Conservation (phyloP, 2,113 vertebrate species). For the Zingel zingel region DNA sequence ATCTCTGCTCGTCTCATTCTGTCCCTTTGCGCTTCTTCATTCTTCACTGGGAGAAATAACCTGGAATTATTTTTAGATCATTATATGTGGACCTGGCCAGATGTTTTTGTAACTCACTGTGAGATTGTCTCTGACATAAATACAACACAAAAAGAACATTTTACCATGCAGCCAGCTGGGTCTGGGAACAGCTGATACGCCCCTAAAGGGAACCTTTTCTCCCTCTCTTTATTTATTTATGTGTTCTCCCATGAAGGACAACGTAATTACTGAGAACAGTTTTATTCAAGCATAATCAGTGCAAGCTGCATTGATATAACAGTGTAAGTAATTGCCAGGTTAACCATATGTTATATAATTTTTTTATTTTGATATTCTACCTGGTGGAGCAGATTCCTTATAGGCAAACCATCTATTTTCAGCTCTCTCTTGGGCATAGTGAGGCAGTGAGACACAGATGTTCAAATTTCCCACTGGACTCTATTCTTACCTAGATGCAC, state of each 20-base stretch:
- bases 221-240: background rate
- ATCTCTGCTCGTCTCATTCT: background rate
- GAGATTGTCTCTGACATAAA: slow-evolving; percentile 6
- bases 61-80: background rate
- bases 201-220: background rate
- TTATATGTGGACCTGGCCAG: background rate
- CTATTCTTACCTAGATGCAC: slow-evolving; percentile 61
- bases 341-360: slow-evolving; percentile 48
- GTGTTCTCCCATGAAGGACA: slow-evolving; percentile 15
- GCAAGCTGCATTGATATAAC: slow-evolving; percentile 14
- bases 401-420: slow-evolving; percentile 68
- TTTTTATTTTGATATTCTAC: slow-evolving; percentile 40
- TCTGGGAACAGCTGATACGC: slow-evolving; percentile 13
- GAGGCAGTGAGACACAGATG: slow-evolving; percentile 69
- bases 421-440: slow-evolving; percentile 63
- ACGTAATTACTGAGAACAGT: slow-evolving; percentile 12
- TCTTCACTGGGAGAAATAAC: slow-evolving; percentile 1
- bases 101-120: background rate
- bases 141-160: background rate
- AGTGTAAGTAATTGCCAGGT: slow-evolving; percentile 51
- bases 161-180: background rate
- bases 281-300: slow-evolving; percentile 40
- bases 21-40: slow-evolving; percentile 10
- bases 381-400: slow-evolving; percentile 50
- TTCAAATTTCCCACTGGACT: slow-evolving; percentile 70